A percentile compares a stretch with the other conserved stretches of the same genome.
These are phyloP conservation scores for Alitta virens DNA, from an alignment of 2,888 invertebrate genomes.

Conservation along the genomic window DNA sequence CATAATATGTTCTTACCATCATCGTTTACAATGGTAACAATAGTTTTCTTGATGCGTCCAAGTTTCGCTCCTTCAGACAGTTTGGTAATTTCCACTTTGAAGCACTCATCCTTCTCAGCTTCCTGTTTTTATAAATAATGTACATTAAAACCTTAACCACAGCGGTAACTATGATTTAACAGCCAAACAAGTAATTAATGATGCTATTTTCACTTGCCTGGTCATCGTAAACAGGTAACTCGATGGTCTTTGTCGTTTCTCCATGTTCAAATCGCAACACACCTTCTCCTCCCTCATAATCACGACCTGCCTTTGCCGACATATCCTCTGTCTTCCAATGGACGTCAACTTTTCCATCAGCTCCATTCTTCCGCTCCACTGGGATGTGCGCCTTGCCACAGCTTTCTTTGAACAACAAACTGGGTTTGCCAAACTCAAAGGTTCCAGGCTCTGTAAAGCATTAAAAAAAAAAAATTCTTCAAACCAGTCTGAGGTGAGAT, in stretches of 20 bases:
- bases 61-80: slow-evolving; percentile 58
- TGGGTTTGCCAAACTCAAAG: slow-evolving; percentile 62
- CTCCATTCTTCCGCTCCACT: slow-evolving; percentile 60
- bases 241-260: slow-evolving; percentile 60
- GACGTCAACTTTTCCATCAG: slow-evolving; percentile 61
- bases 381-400: slow-evolving; percentile 59
- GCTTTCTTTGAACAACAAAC: slow-evolving; percentile 63
- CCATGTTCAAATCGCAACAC: slow-evolving; percentile 55
- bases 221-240: slow-evolving; percentile 63
- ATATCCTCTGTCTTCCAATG: slow-evolving; percentile 63
- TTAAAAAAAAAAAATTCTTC: no score
- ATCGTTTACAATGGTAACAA: slow-evolving; percentile 64
- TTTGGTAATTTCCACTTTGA: slow-evolving; percentile 61
- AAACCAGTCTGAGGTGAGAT: no score
- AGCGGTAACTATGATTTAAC: no score
- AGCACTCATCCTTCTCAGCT: slow-evolving; percentile 65
- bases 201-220: slow-evolving; percentile 22
- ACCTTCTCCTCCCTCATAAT: slow-evolving; percentile 62
- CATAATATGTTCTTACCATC: slow-evolving; percentile 59
- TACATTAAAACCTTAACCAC: no score
- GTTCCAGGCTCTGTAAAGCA: slow-evolving; percentile 61
- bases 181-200: no score
- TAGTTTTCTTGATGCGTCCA: slow-evolving; percentile 62
- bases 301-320: slow-evolving; percentile 61
- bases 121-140: slow-evolving; percentile 36